These are phyloP conservation scores for Petrocephalus sullivani DNA, from an alignment of 2,797 vertebrate species.

Conservation along the genomic window DNA sequence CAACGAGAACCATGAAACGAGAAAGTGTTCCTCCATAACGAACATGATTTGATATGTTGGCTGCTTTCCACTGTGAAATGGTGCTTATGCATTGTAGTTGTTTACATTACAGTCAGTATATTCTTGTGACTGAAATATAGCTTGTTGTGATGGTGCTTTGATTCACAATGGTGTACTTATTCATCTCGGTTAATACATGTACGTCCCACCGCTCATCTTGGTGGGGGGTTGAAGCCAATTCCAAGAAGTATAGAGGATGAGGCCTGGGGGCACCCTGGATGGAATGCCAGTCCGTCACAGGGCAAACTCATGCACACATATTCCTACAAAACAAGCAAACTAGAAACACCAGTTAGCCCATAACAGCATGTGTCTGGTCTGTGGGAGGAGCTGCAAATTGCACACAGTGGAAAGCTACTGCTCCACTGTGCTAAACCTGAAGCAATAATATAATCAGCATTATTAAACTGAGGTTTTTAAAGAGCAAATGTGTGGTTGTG, in stretches of 20 bases:
- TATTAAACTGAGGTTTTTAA: background rate
- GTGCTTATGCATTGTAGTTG: background rate
- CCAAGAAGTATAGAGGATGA: too few relatives aligned
- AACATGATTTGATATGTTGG: background rate
- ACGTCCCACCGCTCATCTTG: too few relatives aligned
- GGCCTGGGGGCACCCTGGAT: too few relatives aligned
- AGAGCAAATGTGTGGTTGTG: background rate
- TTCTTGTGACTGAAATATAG: background rate
- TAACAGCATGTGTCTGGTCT: background rate
- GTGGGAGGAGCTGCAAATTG: background rate
- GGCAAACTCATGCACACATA: too few relatives aligned
- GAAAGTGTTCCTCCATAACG: background rate
- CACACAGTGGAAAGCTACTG: background rate
- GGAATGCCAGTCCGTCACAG: too few relatives aligned
- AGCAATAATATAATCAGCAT: background rate
- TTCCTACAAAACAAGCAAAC: background rate
- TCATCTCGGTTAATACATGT: too few relatives aligned
- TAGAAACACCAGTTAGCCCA: background rate
- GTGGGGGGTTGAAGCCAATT: too few relatives aligned
- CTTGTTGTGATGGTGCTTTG: background rate
- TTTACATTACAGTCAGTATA: background rate
- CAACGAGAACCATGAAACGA: conserved; percentile 30
- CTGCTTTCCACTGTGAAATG: background rate
- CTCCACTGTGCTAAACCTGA: background rate
- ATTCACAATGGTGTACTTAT: too few relatives aligned